Percentiles rank a stretch among this genome's conserved stretches.
phyloP scores from a whole-genome alignment of 2,797 vertebrate genomes.

The Malurus splendens region DNA sequence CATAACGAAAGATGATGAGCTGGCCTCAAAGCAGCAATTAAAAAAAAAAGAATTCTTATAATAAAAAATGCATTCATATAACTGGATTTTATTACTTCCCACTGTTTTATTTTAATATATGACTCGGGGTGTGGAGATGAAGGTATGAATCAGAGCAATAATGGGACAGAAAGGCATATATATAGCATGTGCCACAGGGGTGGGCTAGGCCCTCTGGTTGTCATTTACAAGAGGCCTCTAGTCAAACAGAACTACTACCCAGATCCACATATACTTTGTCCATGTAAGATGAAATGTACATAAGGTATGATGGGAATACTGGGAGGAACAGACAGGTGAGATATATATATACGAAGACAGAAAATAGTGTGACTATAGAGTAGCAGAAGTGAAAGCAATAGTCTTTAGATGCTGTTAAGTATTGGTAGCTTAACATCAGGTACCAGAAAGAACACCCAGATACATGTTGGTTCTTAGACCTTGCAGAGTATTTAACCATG shows the following conservation, averaged over 20 bases:
- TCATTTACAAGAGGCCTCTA: conserved; percentile 11
- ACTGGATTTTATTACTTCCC: conserved; percentile 59
- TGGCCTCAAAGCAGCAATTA: conserved; percentile 51
- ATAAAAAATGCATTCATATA: conserved; percentile 53
- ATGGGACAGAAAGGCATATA: neutral
- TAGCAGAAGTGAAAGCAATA: neutral
- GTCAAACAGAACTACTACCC: neutral
- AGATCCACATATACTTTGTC: neutral
- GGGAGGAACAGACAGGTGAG: neutral
- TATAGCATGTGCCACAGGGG: neutral
- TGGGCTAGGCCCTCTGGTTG: conserved; percentile 2
- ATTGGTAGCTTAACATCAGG: neutral
- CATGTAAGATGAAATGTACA: neutral
- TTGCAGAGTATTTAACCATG: neutral
- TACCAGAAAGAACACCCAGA: neutral
- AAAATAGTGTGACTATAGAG: neutral
- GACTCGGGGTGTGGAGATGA: conserved; percentile 42
- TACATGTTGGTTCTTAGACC: neutral
- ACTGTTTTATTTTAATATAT: conserved; percentile 59
- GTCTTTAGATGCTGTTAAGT: neutral
- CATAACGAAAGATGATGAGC: conserved; percentile 41
- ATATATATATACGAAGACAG: neutral
- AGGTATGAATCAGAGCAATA: conserved; percentile 58
- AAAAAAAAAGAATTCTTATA: conserved; percentile 15
- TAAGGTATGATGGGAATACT: neutral